phyloP scores from a whole-genome alignment of 2,113 vertebrate species.

The Passer montanus region DNA sequence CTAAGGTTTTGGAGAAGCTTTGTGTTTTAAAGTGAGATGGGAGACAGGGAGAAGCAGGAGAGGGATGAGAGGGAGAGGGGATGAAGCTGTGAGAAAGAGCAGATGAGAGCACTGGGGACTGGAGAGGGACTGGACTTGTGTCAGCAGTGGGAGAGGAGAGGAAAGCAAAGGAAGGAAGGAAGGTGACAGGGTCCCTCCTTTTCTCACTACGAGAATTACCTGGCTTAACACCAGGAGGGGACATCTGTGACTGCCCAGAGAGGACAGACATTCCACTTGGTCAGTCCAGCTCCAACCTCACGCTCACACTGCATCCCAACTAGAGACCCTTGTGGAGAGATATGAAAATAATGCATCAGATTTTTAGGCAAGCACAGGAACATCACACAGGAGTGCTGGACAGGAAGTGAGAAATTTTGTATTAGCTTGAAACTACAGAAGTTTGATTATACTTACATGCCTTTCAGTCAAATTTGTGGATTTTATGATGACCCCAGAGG shows the following conservation, averaged over 20 bases:
- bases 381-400: not conserved
- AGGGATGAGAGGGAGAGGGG: not conserved
- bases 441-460: not conserved
- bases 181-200: not conserved
- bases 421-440: not conserved
- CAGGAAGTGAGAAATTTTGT: not conserved
- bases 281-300: not conserved
- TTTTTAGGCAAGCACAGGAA: not conserved
- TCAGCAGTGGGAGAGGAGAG: not conserved
- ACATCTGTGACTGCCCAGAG: not conserved
- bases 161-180: not conserved
- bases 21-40: not conserved
- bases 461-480: not conserved
- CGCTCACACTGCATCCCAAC: rapidly evolving
- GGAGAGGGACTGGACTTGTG: not conserved
- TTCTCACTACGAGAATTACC: not conserved
- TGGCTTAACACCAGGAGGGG: not conserved
- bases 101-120: not conserved
- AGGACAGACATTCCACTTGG: not conserved
- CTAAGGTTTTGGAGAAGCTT: not conserved
- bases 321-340: not conserved
- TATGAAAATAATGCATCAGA: not conserved
- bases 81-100: not conserved
- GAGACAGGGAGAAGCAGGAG: not conserved
- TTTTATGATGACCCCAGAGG: not conserved